These are phyloP conservation scores for Herpetotheres cachinnans DNA, from an alignment of 2,113 vertebrate genomes.

Conservation along the genomic window DNA sequence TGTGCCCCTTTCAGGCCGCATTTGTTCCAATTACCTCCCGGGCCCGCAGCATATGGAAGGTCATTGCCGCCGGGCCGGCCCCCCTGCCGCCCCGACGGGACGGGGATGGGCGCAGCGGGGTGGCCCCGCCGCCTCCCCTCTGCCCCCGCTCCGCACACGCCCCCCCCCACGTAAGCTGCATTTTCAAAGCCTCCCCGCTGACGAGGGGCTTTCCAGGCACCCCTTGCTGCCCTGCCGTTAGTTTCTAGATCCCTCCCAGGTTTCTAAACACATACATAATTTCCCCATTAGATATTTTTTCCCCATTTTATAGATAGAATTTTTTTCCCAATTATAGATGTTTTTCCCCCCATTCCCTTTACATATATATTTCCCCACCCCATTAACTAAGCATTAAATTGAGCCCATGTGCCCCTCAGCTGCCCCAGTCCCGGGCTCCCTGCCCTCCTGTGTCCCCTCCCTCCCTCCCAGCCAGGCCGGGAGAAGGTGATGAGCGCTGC, in stretches of 20 bases:
- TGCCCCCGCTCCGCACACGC: not conserved
- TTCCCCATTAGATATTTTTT: not conserved
- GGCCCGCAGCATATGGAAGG: constrained; percentile 75
- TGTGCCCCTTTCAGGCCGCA: constrained; percentile 74
- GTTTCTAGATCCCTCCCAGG: not conserved
- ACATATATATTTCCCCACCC: too few relatives aligned
- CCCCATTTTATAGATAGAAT: not conserved
- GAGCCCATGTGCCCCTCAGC: too few relatives aligned
- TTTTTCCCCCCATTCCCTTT: not conserved
- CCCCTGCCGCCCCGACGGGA: not conserved
- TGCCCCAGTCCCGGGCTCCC: not conserved
- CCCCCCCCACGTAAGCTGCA: not conserved
- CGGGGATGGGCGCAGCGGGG: not conserved
- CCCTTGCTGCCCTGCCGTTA: not conserved
- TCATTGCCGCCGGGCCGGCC: not conserved
- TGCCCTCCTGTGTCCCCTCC: fast-evolving
- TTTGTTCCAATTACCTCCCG: constrained; percentile 75
- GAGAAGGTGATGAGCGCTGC: not conserved
- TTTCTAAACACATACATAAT: not conserved
- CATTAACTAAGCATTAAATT: not conserved
- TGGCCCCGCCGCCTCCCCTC: not conserved
- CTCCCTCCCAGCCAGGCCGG: not conserved
- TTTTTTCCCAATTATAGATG: not conserved
- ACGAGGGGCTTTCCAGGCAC: not conserved
- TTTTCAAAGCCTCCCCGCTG: not conserved